phyloP scores from a whole-genome alignment of 2,888 invertebrate species.

The Nomada ferruginata region DNA sequence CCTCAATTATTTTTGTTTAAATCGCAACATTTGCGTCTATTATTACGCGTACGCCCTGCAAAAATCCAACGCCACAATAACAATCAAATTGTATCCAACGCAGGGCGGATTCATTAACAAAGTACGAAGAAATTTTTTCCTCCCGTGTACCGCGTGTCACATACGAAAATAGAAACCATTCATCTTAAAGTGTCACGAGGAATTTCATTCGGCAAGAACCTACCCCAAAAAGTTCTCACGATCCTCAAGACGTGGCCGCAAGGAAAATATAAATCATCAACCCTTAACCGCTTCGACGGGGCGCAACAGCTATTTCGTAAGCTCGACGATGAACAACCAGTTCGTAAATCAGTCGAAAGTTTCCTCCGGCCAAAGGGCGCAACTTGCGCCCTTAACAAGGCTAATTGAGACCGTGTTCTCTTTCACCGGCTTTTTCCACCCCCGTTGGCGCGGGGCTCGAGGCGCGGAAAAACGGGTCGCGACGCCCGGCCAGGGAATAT shows the following conservation, averaged over 20 bases:
- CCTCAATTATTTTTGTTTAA: background rate
- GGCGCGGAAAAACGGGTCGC: conserved; percentile 19
- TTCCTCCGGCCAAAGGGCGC: conserved; percentile 32
- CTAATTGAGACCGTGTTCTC: conserved; percentile 62
- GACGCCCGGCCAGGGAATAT: conserved; percentile 38
- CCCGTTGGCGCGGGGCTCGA: conserved; percentile 1
- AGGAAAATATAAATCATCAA: conserved; percentile 51
- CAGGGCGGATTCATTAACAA: too few species aligned
- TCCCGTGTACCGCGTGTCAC: too few species aligned
- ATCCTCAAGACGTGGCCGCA: conserved; percentile 15
- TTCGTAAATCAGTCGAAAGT: conserved; percentile 65
- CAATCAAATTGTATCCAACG: too few species aligned
- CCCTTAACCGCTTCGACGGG: conserved; percentile 41
- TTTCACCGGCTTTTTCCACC: background rate
- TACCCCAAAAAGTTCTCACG: background rate
- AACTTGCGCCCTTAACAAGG: conserved; percentile 60
- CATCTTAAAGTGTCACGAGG: background rate
- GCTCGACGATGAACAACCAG: conserved; percentile 55
- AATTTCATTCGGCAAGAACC: background rate
- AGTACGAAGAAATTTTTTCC: too few species aligned
- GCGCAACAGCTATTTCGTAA: conserved; percentile 56
- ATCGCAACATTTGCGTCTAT: background rate
- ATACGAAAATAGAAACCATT: background rate
- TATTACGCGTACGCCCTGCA: too few species aligned
- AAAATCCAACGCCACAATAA: too few species aligned